Evolutionary conservation across 2,797 vertebrate genomes (phyloP), one percentile per base, ranked within the genome.

Genomic region (Micromesistius poutassou): DNA sequence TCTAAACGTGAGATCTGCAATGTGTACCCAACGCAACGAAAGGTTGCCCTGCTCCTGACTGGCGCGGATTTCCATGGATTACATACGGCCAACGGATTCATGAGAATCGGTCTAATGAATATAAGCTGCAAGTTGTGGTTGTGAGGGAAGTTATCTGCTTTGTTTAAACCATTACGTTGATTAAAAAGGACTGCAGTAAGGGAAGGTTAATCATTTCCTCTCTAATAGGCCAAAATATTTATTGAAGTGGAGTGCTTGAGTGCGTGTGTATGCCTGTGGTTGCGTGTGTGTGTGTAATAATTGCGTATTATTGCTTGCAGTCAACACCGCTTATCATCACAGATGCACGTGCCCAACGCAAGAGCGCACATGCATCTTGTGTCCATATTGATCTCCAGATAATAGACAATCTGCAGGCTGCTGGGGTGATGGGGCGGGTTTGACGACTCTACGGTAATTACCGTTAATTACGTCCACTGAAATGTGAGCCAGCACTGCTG

Each of bases 131-230:
- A 14, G 46, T 55, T 55, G 46, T 55, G 46, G 16, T 55, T 55
- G 46, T 55, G 46, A 55, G 19, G 5, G 0, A 22, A 55, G 46
- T 42, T 42, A 42, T 42, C 40, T 42, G 40, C 40, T 42, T 13
- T 42, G 40, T 16, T 42, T 42, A 85, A 85, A 87, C 84, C 85
- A 74, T 78, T 87, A 83, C 75, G 80, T 76, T 88, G 84, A 89
- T 89, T 85, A 85, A 82, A 82, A 84, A 75, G 72, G 85, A 85
- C 87, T 88, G 89, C 88, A 87, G 89, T 79, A 77, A 42, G 85
- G 86, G 87, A 87, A 79, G 86, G 86, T 90, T 87, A 89, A 90
- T 92, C 92, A 92, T 91, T 90, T 90, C 87, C 85, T 86, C 82
- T 77, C 87, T 86, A 87, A 91, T 92, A 87, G 91, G 85, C 88